Percentiles rank a stretch among this genome's conserved stretches.
phyloP scores from a whole-genome alignment of 2,888 invertebrate genomes.

The Heteropelma amictum region DNA sequence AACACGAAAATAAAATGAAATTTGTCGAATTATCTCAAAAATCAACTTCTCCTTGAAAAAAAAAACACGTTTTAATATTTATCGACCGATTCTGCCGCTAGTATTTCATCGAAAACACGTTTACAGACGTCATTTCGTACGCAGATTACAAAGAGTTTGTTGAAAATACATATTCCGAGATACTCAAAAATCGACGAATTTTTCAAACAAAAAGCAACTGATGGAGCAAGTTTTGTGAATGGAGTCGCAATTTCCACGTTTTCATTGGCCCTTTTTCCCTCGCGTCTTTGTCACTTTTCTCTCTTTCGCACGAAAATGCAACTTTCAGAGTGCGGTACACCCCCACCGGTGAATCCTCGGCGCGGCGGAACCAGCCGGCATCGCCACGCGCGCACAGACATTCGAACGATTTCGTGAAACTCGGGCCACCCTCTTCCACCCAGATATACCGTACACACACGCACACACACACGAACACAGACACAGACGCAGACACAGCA shows the following conservation, averaged over 20 bases:
- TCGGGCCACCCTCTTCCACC: constrained; percentile 44
- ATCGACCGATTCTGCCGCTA: too few species aligned
- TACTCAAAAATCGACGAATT: too few species aligned
- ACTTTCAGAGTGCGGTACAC: constrained; percentile 19
- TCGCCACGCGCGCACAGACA: constrained; percentile 42
- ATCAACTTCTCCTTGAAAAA: neutral
- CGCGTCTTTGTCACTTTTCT: neutral
- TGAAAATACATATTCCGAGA: too few species aligned
- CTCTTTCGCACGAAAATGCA: neutral
- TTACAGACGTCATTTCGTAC: neutral
- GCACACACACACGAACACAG: constrained; percentile 13
- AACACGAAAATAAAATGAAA: too few species aligned
- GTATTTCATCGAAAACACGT: too few species aligned
- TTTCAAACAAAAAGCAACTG: neutral
- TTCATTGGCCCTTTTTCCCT: neutral
- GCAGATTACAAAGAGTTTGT: too few species aligned
- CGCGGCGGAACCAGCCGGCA: constrained; percentile 57
- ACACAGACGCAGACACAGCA: too few species aligned
- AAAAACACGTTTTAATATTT: too few species aligned
- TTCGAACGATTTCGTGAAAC: constrained; percentile 24
- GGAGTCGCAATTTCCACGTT: too few species aligned
- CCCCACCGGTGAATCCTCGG: constrained; percentile 44
- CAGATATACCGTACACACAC: constrained; percentile 2
- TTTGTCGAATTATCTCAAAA: constrained; percentile 12
- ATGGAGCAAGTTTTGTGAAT: neutral